A percentile compares a stretch with the other conserved stretches of the same genome.
phyloP scores from a whole-genome alignment of 2,113 vertebrate genomes.

The Centropus unirufus region DNA sequence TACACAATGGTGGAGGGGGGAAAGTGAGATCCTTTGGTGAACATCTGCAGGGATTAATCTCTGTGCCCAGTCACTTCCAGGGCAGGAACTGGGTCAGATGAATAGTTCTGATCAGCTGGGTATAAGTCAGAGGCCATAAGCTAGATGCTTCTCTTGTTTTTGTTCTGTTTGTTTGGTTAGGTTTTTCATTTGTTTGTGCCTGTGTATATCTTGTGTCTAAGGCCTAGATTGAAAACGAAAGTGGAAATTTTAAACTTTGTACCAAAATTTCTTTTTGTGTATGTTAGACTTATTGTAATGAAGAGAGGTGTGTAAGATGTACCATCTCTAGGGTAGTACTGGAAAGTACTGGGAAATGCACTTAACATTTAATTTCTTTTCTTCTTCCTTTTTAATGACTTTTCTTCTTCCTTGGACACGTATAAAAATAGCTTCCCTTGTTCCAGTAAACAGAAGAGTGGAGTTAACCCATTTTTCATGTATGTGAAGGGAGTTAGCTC shows the following conservation, averaged over 20 bases:
- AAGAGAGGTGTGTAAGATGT: background rate
- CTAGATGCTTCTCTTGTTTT: background rate
- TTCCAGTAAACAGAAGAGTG: background rate
- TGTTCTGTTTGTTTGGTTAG: background rate
- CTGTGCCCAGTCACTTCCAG: background rate
- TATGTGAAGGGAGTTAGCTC: background rate
- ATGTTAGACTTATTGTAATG: background rate
- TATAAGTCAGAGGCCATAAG: background rate
- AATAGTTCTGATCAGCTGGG: background rate
- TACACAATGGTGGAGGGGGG: accelerated
- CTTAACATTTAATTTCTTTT: background rate
- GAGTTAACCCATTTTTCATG: background rate
- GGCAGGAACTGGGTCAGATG: background rate
- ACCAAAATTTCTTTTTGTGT: background rate
- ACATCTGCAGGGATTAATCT: background rate
- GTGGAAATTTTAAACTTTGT: background rate
- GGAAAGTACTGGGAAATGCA: background rate
- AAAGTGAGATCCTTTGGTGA: background rate
- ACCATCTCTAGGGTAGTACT: background rate
- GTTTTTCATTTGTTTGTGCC: background rate
- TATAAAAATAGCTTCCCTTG: background rate
- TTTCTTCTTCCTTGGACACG: background rate
- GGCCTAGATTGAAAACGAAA: background rate
- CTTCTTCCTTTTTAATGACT: background rate
- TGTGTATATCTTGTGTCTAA: background rate